Evolutionary conservation across 2,888 invertebrate genomes (phyloP).

Genomic region (Phytoseiulus persimilis): DNA sequence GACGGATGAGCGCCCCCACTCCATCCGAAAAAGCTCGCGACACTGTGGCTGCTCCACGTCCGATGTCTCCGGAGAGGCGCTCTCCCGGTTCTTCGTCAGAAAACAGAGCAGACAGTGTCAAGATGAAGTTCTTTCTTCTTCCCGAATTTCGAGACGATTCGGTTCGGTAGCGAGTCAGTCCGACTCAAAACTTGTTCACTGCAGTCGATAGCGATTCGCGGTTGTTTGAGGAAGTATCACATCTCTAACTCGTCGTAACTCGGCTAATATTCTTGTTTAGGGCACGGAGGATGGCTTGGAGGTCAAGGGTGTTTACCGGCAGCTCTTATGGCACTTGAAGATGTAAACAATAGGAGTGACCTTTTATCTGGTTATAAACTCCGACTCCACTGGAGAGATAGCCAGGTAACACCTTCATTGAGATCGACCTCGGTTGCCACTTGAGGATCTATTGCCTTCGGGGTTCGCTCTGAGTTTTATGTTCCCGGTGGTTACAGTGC

Average conservation of each 20-base stretch:
- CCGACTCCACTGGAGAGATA: constrained; percentile 86
- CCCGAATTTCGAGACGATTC: no score
- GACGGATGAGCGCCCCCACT: no score
- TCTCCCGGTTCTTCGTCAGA: no score
- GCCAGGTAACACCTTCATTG: constrained; percentile 63
- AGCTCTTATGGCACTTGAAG: constrained; percentile 86
- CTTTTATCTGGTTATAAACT: constrained; percentile 82
- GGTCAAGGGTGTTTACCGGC: constrained; percentile 88
- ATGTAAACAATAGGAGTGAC: constrained; percentile 80
- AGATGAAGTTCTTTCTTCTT: no score
- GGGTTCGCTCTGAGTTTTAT: not conserved
- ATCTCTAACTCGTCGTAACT: not conserved
- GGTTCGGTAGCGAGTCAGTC: no score
- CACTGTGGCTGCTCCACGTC: no score
- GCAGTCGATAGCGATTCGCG: no score
- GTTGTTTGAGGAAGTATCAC: not conserved
- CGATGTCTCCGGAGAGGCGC: no score
- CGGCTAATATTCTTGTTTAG: not conserved
- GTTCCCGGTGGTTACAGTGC: constrained; percentile 62
- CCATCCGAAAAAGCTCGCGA: no score
- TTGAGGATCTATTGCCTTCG: not conserved
- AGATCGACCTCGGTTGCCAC: not conserved
- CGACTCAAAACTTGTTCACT: no score
- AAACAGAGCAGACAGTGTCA: no score
- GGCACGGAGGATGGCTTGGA: constrained; percentile 54